Evolutionary conservation across 1,140 invertebrate species (phyloP), one percentile per base, ranked within the genome.

Genomic region (Zaprionus capensis): DNA sequence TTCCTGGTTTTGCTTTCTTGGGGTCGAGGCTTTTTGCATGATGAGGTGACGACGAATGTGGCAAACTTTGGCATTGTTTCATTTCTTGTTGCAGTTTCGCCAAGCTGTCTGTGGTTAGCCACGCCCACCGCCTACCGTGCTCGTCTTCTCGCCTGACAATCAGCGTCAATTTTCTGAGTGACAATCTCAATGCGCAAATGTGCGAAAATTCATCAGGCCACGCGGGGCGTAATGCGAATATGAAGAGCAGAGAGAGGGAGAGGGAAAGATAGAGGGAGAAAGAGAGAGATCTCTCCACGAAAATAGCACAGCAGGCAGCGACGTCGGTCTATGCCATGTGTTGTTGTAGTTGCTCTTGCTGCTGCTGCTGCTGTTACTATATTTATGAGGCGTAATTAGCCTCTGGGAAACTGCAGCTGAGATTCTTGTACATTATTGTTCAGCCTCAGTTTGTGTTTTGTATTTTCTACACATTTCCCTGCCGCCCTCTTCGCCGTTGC

Each of bases 1-100:
- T 87, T 87, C 77, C 83, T 80, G 83, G 80, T 81, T 65, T 31
- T 51, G 36, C 44, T 80, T 75, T 28, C 68, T 34, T 34, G 69
- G 67, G 66, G 73, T 84, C 69, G 73, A 51, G 59, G 72, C 80
- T 84, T 74, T 84, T 81, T 77, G 62, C 81, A 69, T 81, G 81
- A 84, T 84, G 82, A 87, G 78, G 73, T 87, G 83, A 80, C 73
- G 83, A 80, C 70, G 77, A 80, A 70, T 77, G 65, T 64, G 65
- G 69, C 64, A 9, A 73, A 73, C 69, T 73, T 76, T 76, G 57
- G 24, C 44, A 70, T 77, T 76, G 36, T 56, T 46, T 17, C 57
- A 49, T 67, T 67, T 78, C 61, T 62, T 80, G 69, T 51, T 76
- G 67, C 64, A 61, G 66, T 71, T 82, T 46, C 7, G 80, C 76